phyloP scores from a whole-genome alignment of 2,888 invertebrate genomes.

The Schizaphis graminum region DNA sequence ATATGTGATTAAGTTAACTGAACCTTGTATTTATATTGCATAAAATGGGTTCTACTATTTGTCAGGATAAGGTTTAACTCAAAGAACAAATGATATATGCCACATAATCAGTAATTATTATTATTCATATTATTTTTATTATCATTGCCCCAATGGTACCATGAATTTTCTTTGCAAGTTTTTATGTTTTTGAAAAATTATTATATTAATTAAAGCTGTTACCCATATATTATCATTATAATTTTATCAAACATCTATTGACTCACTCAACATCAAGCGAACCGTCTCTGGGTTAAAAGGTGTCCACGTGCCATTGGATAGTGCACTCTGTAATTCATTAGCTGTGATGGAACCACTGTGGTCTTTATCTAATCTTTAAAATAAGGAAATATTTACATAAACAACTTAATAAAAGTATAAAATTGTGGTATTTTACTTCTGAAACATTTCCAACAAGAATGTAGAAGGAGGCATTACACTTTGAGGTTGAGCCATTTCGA shows the following conservation, averaged over 20 bases:
- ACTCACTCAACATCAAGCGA: constrained; percentile 91
- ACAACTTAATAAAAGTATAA: not conserved
- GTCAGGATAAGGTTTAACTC: not conserved
- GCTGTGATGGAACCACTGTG: constrained; percentile 89
- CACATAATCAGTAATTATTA: not conserved
- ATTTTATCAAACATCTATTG: not conserved
- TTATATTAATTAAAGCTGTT: not conserved
- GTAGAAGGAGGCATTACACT: constrained; percentile 33
- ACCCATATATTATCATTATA: not conserved
- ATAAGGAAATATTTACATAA: not conserved
- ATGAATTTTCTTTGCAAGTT: not conserved
- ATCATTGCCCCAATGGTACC: not conserved
- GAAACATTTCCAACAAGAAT: constrained; percentile 66
- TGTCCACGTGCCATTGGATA: constrained; percentile 98
- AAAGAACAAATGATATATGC: not conserved
- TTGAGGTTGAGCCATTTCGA: constrained; percentile 57
- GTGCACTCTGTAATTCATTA: constrained; percentile 89
- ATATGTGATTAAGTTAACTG: not conserved
- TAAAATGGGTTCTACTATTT: not conserved
- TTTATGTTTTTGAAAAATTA: not conserved
- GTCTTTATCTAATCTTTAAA: constrained; percentile 79
- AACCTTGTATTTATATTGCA: not conserved
- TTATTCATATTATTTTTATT: no score
- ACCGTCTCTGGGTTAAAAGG: constrained; percentile 98
- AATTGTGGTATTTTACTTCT: constrained; percentile 52